Conservation (phyloP, 2,113 vertebrate genomes). For the Thryonomys swinderianus region DNA sequence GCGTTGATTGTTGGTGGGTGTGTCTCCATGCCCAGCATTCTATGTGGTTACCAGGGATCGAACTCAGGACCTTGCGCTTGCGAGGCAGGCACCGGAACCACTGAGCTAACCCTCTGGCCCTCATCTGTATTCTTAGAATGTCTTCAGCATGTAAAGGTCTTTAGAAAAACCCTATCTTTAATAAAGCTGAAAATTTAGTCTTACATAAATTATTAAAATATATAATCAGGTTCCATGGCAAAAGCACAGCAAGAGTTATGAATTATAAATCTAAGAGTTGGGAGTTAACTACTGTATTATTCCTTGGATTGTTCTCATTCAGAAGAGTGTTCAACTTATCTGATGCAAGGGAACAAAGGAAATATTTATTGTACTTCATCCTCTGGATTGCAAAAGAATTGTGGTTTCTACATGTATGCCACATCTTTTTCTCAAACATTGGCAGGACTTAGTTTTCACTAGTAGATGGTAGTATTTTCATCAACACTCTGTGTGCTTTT, state of each 20-base stretch:
- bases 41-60: too few relatives aligned
- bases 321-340: not conserved
- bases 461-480: not conserved
- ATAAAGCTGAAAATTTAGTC: conserved; percentile 54
- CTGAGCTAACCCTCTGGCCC: too few relatives aligned
- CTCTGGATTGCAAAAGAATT: not conserved
- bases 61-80: too few relatives aligned
- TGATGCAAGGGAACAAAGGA: conserved; percentile 1
- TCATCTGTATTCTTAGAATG: conserved; percentile 6
- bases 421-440: not conserved
- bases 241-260: conserved; percentile 16
- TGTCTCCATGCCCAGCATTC: too few relatives aligned
- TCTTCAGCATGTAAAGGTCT: conserved; percentile 1
- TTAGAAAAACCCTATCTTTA: conserved; percentile 31
- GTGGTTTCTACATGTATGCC: not conserved
- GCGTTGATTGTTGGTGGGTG: too few relatives aligned
- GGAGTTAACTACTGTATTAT: not conserved
- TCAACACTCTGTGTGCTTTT: not conserved
- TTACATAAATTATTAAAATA: conserved; percentile 53
- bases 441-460: not conserved
- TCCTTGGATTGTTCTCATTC: not conserved
- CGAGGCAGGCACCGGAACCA: too few relatives aligned
- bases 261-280: conserved; percentile 55
- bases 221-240: conserved; percentile 35
- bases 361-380: conserved; percentile 26